These are phyloP conservation scores for Numida meleagris DNA, from an alignment of 2,113 vertebrate species.

Conservation along the genomic window DNA sequence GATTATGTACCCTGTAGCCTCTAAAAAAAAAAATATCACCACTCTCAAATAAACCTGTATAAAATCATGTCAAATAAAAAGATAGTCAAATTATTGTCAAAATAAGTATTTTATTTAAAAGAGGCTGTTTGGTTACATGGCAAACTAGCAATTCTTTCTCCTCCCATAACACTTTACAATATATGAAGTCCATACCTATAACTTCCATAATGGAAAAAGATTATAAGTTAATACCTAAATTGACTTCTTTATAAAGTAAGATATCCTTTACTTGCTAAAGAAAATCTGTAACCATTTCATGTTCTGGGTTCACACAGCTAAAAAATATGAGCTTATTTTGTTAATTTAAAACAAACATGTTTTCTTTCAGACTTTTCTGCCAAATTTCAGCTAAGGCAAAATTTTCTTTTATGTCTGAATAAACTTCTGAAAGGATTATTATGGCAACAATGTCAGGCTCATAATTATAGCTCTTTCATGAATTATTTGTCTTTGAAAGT, in stretches of 20 bases:
- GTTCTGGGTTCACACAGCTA: not conserved
- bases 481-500: conserved; percentile 51
- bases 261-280: not conserved
- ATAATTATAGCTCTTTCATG: not conserved
- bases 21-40: not conserved
- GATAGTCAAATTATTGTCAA: not conserved
- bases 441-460: not conserved
- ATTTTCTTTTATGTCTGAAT: conserved; percentile 14
- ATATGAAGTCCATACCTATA: not conserved
- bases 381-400: conserved; percentile 12
- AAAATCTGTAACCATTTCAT: not conserved
- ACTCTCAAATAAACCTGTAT: not conserved
- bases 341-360: conserved; percentile 15
- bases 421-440: conserved; percentile 26
- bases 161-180: not conserved
- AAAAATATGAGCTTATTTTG: not conserved
- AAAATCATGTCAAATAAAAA: not conserved
- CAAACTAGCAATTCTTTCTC: not conserved
- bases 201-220: not conserved
- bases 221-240: not conserved
- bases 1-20: not conserved
- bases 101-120: not conserved
- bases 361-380: not conserved
- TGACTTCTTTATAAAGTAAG: not conserved
- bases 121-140: not conserved